phyloP scores from a whole-genome alignment of 2,888 invertebrate species.

The Gonocerus acuteangulatus region DNA sequence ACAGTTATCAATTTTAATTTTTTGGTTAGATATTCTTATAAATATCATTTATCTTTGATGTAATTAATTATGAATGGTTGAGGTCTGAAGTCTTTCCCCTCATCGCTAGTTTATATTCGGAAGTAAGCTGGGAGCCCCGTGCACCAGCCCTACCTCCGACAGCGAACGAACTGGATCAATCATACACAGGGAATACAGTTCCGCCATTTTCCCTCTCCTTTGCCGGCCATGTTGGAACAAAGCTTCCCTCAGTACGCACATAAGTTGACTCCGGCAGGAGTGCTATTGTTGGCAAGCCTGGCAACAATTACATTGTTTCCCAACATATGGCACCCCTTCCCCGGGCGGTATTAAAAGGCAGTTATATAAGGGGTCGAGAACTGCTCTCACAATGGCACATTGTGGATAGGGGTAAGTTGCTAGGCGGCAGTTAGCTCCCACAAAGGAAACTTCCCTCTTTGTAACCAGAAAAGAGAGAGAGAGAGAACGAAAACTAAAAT shows the following conservation, averaged over 20 bases:
- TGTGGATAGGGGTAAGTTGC: conserved; percentile 27
- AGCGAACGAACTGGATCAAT: background rate
- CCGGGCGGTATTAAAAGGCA: conserved; percentile 33
- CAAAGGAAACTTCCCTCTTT: conserved; percentile 18
- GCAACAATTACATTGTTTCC: conserved; percentile 37
- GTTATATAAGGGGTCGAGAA: conserved; percentile 30
- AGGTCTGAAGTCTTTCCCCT: too few species aligned
- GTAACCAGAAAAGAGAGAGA: background rate
- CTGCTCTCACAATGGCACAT: conserved; percentile 5
- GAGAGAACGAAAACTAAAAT: conserved; percentile 5
- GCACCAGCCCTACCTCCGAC: too few species aligned
- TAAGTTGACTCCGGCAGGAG: background rate
- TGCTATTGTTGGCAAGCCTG: conserved; percentile 4
- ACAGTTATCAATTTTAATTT: too few species aligned
- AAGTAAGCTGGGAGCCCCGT: too few species aligned
- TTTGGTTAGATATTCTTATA: too few species aligned
- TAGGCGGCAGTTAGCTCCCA: conserved; percentile 3
- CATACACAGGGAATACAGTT: conserved; percentile 22
- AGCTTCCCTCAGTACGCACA: conserved; percentile 10
- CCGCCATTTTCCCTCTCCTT: conserved; percentile 12
- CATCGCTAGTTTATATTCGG: too few species aligned
- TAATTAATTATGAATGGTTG: too few species aligned
- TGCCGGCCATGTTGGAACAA: conserved; percentile 27
- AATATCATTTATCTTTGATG: too few species aligned
- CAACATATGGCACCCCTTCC: conserved; percentile 33